Percentiles rank a stretch among this genome's conserved stretches.
Conservation (phyloP, 2,888 invertebrate genomes). For the Diarsia dahlii region DNA sequence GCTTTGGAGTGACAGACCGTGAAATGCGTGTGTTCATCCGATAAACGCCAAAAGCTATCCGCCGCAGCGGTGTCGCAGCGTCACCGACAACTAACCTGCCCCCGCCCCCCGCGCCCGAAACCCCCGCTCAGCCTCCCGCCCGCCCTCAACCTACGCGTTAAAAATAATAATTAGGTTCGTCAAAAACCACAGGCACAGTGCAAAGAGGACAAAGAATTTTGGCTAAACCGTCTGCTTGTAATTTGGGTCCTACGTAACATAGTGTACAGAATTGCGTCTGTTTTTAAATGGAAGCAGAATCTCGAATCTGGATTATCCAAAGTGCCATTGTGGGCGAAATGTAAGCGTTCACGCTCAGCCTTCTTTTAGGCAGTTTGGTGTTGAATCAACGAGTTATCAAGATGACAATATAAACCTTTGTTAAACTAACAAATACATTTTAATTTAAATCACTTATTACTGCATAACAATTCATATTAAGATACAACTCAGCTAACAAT, state of each 20-base stretch:
- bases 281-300: conserved; percentile 35
- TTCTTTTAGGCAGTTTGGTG: background rate
- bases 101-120: conserved; percentile 20
- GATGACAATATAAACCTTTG: background rate
- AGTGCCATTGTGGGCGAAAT: conserved; percentile 27
- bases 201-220: conserved; percentile 63
- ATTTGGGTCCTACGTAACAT: conserved; percentile 46
- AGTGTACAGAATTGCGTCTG: conserved; percentile 29
- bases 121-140: conserved; percentile 25
- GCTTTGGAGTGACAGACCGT: conserved; percentile 67
- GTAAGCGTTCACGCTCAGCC: conserved; percentile 4
- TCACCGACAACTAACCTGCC: conserved; percentile 55
- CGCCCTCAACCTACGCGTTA: conserved; percentile 62
- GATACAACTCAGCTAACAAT: background rate
- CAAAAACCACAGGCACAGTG: conserved; percentile 60
- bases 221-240: conserved; percentile 42
- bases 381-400: background rate
- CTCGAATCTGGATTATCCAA: conserved; percentile 38
- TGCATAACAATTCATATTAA: background rate
- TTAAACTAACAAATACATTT: background rate
- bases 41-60: conserved; percentile 74
- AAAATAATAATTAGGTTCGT: conserved; percentile 70
- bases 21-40: conserved; percentile 74
- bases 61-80: conserved; percentile 63
- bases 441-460: background rate